Percentiles rank a stretch among this genome's conserved stretches.
phyloP scores from a whole-genome alignment of 2,113 vertebrate species.

The Pygoscelis adeliae region DNA sequence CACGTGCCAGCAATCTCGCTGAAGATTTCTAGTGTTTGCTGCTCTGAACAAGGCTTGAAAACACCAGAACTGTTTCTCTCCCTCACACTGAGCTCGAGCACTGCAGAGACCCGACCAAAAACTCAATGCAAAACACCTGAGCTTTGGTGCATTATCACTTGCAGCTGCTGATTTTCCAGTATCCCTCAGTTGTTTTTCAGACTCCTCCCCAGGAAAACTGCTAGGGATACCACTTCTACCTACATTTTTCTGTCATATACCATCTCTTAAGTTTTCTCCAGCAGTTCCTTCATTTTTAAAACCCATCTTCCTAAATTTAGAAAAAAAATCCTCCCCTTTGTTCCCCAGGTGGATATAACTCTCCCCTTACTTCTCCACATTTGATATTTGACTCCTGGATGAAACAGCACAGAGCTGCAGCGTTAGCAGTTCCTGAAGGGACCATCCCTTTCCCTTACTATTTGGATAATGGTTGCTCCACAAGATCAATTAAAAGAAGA shows the following conservation, averaged over 20 bases:
- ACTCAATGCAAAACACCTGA: background rate
- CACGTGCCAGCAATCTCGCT: background rate
- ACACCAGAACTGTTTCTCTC: background rate
- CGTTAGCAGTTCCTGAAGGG: slow-evolving; percentile 12
- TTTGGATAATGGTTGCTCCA: slow-evolving; percentile 13
- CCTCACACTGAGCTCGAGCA: background rate
- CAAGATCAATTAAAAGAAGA: slow-evolving; percentile 36
- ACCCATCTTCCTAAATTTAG: background rate
- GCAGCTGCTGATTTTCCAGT: background rate
- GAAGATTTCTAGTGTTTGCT: background rate
- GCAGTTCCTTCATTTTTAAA: background rate
- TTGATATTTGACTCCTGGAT: slow-evolving; percentile 11
- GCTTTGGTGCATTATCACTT: background rate
- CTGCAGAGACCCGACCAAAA: background rate
- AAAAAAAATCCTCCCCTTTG: background rate
- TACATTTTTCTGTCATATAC: background rate
- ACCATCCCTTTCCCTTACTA: background rate
- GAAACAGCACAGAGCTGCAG: slow-evolving; percentile 9
- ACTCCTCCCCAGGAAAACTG: background rate
- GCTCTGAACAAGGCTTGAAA: background rate
- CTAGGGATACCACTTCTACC: background rate
- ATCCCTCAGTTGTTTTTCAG: background rate
- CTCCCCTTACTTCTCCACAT: background rate
- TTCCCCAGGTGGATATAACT: slow-evolving; percentile 16
- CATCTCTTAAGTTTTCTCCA: background rate